A percentile compares a stretch with the other conserved stretches of the same genome.
These are phyloP conservation scores for Rhagophthalmus giganteus DNA, from an alignment of 2,888 invertebrate species.

Conservation along the genomic window DNA sequence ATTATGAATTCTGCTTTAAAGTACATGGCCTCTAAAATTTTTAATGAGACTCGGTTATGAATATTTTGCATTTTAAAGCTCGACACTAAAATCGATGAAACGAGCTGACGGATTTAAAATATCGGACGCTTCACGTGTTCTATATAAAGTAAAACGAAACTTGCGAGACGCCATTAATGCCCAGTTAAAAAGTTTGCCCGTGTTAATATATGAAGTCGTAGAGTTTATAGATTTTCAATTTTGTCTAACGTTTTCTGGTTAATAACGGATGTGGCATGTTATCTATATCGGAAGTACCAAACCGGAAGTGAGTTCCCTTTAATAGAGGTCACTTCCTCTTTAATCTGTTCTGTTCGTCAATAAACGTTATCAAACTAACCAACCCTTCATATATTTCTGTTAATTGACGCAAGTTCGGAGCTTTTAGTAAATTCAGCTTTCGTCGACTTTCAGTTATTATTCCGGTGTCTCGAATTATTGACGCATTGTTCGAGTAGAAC, in stretches of 20 bases:
- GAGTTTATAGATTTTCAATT: constrained; percentile 23
- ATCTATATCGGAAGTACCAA: constrained; percentile 27
- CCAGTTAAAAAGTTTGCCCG: too few species aligned
- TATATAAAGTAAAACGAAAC: background rate
- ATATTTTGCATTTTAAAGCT: too few species aligned
- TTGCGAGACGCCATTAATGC: background rate
- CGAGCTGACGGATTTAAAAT: too few species aligned
- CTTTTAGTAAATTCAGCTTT: constrained; percentile 16
- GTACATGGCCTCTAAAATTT: too few species aligned
- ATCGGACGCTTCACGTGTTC: too few species aligned
- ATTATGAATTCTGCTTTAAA: too few species aligned
- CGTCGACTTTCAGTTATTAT: constrained; percentile 1
- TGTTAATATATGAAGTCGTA: constrained; percentile 19
- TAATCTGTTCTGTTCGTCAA: constrained; percentile 33
- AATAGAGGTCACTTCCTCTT: constrained; percentile 36
- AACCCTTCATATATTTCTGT: constrained; percentile 27
- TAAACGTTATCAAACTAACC: constrained; percentile 26
- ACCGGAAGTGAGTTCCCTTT: constrained; percentile 29
- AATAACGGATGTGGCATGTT: constrained; percentile 25
- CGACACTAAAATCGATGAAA: too few species aligned
- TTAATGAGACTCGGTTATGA: too few species aligned
- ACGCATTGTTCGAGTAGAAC: background rate
- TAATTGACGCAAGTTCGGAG: constrained; percentile 23
- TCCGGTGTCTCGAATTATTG: background rate
- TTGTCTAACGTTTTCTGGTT: constrained; percentile 24